phyloP scores from a whole-genome alignment of 2,888 invertebrate species.

The Cybosia mesomella region DNA sequence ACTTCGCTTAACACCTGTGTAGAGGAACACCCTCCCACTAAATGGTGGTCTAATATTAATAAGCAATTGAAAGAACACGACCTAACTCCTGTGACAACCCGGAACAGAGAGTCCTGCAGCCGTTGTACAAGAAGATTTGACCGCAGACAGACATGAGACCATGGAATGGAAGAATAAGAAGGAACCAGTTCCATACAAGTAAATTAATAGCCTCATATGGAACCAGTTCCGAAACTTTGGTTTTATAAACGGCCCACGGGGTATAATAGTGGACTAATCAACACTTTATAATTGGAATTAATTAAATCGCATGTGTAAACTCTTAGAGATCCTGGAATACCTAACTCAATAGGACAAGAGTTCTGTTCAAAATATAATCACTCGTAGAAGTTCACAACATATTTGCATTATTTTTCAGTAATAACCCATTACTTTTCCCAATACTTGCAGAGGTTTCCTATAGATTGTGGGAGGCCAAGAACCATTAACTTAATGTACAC shows the following conservation, averaged over 20 bases:
- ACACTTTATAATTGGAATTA: too few species aligned
- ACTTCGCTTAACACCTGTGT: too few species aligned
- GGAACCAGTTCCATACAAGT: too few species aligned
- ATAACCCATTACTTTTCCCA: not conserved
- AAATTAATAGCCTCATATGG: too few species aligned
- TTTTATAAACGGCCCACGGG: too few species aligned
- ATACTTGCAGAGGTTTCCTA: not conserved
- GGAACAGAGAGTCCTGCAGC: not conserved
- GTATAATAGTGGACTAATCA: too few species aligned
- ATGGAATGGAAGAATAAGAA: not conserved
- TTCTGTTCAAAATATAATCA: too few species aligned
- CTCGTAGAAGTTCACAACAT: too few species aligned
- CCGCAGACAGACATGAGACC: not conserved
- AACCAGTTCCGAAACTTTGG: too few species aligned
- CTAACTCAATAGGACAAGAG: too few species aligned
- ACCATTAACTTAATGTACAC: slow-evolving; percentile 6
- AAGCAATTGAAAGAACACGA: not conserved
- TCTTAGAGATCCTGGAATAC: too few species aligned
- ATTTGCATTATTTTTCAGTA: not conserved
- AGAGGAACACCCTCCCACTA: not conserved
- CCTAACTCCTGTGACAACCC: not conserved
- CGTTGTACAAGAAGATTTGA: not conserved
- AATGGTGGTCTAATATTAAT: not conserved
- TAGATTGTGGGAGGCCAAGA: not conserved
- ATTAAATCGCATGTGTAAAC: too few species aligned